Evolutionary conservation across 1,140 invertebrate species (phyloP).

Genomic region (Saccostrea cuccullata): DNA sequence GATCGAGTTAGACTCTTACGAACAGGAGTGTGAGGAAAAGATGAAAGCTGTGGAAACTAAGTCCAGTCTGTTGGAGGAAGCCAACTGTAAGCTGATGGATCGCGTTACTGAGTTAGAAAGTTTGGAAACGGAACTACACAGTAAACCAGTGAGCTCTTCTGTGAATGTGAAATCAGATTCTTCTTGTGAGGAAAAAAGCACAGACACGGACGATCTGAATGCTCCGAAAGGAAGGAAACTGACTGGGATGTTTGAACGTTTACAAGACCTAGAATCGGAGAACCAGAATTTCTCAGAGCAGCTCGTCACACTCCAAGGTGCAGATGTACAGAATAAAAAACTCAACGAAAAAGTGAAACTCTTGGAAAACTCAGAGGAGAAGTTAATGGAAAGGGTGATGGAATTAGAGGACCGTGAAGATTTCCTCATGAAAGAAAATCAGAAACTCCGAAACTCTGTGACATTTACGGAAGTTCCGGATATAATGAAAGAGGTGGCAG

Average conservation of each 20-base stretch:
- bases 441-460: constrained; percentile 50
- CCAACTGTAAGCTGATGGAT: constrained; percentile 57
- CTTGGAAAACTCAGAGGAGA: constrained; percentile 71
- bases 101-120: constrained; percentile 64
- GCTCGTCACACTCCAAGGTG: constrained; percentile 57
- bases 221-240: constrained; percentile 53
- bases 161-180: constrained; percentile 33
- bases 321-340: constrained; percentile 62
- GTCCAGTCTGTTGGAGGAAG: constrained; percentile 53
- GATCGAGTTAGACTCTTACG: constrained; percentile 63
- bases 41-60: constrained; percentile 57
- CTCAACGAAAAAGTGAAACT: constrained; percentile 67
- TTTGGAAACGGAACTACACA: constrained; percentile 49
- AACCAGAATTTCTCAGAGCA: constrained; percentile 63
- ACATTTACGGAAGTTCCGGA: constrained; percentile 31
- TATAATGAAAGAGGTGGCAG: constrained; percentile 46
- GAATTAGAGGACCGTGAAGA: constrained; percentile 73
- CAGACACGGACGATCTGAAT: constrained; percentile 59
- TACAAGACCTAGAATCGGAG: constrained; percentile 67
- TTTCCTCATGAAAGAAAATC: constrained; percentile 59
- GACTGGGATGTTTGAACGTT: constrained; percentile 66
- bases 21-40: constrained; percentile 59
- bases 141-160: not conserved
- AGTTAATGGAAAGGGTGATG: constrained; percentile 73
- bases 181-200: constrained; percentile 44